Evolutionary conservation across 2,113 vertebrate genomes (phyloP).

Genomic region (Lanius collurio): DNA sequence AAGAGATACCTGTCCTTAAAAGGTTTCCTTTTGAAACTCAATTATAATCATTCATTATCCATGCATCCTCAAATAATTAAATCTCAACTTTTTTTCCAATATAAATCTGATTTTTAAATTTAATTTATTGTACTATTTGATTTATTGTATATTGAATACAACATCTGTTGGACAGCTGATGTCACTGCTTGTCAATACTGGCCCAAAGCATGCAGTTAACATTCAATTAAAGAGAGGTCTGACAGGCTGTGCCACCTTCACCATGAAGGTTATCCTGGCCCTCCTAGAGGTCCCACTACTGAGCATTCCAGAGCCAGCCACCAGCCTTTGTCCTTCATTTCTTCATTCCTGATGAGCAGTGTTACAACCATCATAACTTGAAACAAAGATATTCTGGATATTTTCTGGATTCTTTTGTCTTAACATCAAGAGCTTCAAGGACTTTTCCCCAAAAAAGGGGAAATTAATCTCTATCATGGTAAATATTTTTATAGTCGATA

Average conservation of each 20-base stretch:
- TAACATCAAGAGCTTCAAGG: not conserved
- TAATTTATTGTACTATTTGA: not conserved
- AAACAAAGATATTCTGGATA: not conserved
- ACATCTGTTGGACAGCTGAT: not conserved
- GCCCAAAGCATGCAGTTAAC: not conserved
- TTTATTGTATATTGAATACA: not conserved
- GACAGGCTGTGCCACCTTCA: not conserved
- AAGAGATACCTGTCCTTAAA: not conserved
- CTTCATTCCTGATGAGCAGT: not conserved
- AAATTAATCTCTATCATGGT: not conserved
- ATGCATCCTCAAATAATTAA: not conserved
- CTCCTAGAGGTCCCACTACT: not conserved
- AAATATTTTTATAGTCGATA: not conserved
- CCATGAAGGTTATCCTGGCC: not conserved
- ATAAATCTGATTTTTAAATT: not conserved
- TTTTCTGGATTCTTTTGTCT: not conserved
- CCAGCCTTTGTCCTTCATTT: not conserved
- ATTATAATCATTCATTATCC: not conserved
- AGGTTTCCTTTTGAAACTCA: not conserved
- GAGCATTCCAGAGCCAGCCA: not conserved
- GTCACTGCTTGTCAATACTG: not conserved
- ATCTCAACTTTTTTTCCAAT: not conserved
- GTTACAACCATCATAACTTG: not conserved
- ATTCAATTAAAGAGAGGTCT: not conserved
- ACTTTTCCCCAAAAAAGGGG: not conserved